These are phyloP conservation scores for Rhipidura dahli DNA, from an alignment of 2,113 vertebrate species.

Conservation along the genomic window DNA sequence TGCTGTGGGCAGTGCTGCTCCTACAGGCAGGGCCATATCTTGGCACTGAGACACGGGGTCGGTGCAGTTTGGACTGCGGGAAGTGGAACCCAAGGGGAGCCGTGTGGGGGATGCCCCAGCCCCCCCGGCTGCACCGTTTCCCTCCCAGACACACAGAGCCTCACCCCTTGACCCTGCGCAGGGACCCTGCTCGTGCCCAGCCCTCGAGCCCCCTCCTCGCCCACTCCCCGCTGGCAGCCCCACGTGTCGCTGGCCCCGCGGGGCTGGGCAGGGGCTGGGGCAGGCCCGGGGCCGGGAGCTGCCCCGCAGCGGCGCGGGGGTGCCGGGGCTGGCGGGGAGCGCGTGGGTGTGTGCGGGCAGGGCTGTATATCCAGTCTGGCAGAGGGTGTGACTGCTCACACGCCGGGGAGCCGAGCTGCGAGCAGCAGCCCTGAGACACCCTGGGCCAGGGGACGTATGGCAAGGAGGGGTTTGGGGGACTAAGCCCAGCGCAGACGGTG, in stretches of 20 bases:
- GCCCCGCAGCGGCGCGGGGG: conserved; percentile 11
- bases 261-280: background rate
- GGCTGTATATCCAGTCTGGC: conserved; percentile 79
- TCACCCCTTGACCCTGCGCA: background rate
- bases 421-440: conserved; percentile 56
- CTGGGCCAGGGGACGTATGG: conserved; percentile 48
- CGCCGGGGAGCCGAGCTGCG: conserved; percentile 37
- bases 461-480: conserved; percentile 56
- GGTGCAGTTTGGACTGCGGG: background rate
- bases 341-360: conserved; percentile 73
- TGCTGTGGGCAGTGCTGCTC: accelerated
- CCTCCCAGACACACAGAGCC: background rate
- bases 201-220: no score
- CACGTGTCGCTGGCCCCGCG: accelerated
- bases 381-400: conserved; percentile 76
- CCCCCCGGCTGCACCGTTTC: accelerated
- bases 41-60: background rate
- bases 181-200: accelerated
- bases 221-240: accelerated
- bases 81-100: background rate
- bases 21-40: background rate
- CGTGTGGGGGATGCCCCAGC: background rate
- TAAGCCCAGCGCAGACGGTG: background rate
- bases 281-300: background rate
- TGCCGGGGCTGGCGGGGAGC: background rate